Evolutionary conservation across 2,113 vertebrate species (phyloP).

Genomic region (Pheucticus melanocephalus): DNA sequence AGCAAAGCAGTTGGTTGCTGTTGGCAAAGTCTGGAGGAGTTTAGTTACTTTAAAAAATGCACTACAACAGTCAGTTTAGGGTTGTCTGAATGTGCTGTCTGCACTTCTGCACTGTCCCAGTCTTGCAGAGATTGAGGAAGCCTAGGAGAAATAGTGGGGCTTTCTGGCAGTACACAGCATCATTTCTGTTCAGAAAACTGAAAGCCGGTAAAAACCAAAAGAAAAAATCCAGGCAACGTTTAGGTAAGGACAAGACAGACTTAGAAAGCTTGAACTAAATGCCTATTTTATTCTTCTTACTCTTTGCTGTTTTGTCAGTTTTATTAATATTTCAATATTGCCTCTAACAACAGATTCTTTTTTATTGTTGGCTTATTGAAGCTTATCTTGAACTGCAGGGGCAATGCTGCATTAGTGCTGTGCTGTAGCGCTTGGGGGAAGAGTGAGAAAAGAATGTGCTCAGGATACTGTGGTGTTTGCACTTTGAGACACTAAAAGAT

Average conservation of each 20-base stretch:
- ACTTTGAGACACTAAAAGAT: not conserved
- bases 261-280: not conserved
- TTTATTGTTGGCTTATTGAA: not conserved
- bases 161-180: not conserved
- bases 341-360: not conserved
- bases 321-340: not conserved
- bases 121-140: not conserved
- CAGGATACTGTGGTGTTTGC: not conserved
- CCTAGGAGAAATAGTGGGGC: not conserved
- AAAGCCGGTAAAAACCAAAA: not conserved
- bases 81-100: not conserved
- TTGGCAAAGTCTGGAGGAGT: not conserved
- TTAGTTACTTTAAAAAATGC: not conserved
- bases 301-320: not conserved
- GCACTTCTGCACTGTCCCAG: not conserved
- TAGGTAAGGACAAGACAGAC: not conserved
- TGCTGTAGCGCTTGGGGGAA: not conserved
- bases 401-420: not conserved
- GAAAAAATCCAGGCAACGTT: not conserved
- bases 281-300: not conserved
- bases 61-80: not conserved
- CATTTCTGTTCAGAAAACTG: not conserved
- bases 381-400: not conserved
- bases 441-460: not conserved
- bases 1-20: not conserved